A percentile compares a stretch with the other conserved stretches of the same genome.
phyloP scores from a whole-genome alignment of 2,113 vertebrate species.

The Pardalotus punctatus region DNA sequence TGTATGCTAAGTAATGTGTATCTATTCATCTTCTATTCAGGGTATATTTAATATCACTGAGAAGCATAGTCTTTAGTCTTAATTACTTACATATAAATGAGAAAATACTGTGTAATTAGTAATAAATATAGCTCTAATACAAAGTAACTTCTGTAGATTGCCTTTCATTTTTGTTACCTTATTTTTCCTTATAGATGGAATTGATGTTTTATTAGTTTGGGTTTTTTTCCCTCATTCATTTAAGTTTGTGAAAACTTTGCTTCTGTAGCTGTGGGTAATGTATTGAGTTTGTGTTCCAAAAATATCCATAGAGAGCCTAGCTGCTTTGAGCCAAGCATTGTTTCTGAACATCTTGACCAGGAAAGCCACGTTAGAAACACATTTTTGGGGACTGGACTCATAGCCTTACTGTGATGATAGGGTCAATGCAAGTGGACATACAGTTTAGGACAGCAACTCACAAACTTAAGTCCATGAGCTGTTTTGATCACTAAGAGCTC shows the following conservation, averaged over 20 bases:
- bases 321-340: background rate
- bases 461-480: background rate
- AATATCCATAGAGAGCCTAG: background rate
- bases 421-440: background rate
- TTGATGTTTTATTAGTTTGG: background rate
- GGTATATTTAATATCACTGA: background rate
- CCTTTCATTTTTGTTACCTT: background rate
- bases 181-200: background rate
- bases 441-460: background rate
- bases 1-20: background rate
- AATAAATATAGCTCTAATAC: background rate
- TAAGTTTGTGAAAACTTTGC: background rate
- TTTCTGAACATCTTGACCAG: background rate
- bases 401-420: background rate
- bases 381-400: background rate
- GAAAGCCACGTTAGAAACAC: background rate
- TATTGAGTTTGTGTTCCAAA: background rate
- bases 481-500: background rate
- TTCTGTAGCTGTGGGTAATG: background rate
- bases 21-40: background rate
- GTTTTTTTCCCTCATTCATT: background rate
- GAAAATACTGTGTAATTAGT: background rate
- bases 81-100: background rate
- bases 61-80: background rate
- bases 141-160: background rate